Evolutionary conservation across 2,797 vertebrate genomes (phyloP).

Genomic region (Streptopelia turtur): DNA sequence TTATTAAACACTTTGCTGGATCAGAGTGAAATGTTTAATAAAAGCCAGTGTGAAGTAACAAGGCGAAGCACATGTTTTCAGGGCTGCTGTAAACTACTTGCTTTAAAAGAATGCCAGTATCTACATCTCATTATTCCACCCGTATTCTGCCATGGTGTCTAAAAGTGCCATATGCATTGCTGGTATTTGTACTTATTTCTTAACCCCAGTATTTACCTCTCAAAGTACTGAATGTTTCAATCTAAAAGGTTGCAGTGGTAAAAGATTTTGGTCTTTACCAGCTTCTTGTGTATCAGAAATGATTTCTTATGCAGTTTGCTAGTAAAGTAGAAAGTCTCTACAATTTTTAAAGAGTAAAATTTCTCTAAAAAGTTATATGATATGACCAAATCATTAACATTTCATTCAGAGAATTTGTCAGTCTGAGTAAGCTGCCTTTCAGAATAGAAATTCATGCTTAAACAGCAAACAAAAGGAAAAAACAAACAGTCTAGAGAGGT

Average conservation of each 20-base stretch:
- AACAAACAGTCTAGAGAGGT: background rate
- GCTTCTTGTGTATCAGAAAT: background rate
- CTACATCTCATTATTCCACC: background rate
- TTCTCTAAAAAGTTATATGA: background rate
- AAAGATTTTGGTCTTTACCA: background rate
- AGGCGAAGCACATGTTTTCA: background rate
- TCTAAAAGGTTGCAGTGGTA: background rate
- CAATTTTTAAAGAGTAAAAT: background rate
- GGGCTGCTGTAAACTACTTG: background rate
- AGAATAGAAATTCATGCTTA: slow-evolving; percentile 34
- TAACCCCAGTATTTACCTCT: background rate
- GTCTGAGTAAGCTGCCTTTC: background rate
- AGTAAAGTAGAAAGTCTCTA: background rate
- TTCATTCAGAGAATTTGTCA: background rate
- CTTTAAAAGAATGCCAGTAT: background rate
- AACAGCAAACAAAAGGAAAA: slow-evolving; percentile 30
- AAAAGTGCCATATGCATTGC: background rate
- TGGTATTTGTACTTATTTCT: background rate
- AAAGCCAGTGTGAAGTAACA: background rate
- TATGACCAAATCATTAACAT: background rate
- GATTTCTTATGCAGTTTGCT: background rate
- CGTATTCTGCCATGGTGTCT: background rate
- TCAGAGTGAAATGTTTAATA: background rate
- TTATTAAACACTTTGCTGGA: background rate
- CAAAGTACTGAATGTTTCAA: background rate